Evolutionary conservation across 2,113 vertebrate species (phyloP), one percentile per base, ranked within the genome.

Genomic region (Dicentrarchus labrax): DNA sequence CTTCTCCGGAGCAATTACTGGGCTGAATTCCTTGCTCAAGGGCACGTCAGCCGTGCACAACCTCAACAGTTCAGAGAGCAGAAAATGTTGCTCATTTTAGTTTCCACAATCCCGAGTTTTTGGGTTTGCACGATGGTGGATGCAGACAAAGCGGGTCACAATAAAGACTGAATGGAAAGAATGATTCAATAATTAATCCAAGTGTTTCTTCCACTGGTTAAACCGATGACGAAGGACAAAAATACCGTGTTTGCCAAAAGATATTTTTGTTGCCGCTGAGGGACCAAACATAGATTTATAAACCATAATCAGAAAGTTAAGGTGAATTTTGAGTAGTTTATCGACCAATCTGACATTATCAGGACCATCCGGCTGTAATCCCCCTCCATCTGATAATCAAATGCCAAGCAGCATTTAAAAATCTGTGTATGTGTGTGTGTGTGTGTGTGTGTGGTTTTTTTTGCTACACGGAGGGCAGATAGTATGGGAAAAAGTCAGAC

Each of bases 321-420:
- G 36, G 22, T n/a, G n/a, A 13, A 22, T 15, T 13, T 53, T 43
- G 13, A 47, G 12, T 36, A 15, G 43, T 19, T 13, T 59, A 45
- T 24, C 16, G 56, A n/a, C 1, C 30, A 24, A 30, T 4, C 38
- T 54, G 64, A 50, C 41, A 22, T 83, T 41, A 83, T 77, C 83
- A 43, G 39, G 51, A n/a, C 21, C 24, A 10, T 51, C 59, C 61
- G 30, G 41, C 59, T 48, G 41, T 67, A 73, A 82, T 69, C 78
- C 69, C 12, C 19, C 76, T 60, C 59, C 65, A 83, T 91, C 89
- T 75, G 87, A 89, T 87, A 89, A 75, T 68, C 62, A 91, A 89
- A 89, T 89, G 83, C 51, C 76, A 76, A 24, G 76, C 53, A 36
- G 36, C 6, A 43, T 85, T 78, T 82, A 17, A 72, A 71, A 80